A percentile compares a stretch with the other conserved stretches of the same genome.
Evolutionary conservation across 2,113 vertebrate species (phyloP).

Genomic region (Rhinoderma darwinii): DNA sequence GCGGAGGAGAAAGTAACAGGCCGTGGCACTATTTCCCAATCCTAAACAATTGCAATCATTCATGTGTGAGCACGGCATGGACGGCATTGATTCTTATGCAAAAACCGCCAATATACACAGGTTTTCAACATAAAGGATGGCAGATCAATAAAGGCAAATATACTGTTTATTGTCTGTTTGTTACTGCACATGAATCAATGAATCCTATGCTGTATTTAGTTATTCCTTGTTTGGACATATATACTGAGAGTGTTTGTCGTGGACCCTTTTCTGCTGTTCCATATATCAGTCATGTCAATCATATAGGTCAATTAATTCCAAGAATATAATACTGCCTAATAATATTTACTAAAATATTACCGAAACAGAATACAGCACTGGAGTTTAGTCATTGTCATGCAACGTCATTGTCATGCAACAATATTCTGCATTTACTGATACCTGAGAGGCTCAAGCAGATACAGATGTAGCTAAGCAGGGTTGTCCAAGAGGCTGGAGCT

Average conservation of each 20-base stretch:
- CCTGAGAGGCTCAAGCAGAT: too few species aligned
- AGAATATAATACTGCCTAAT: too few species aligned
- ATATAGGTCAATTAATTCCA: not conserved
- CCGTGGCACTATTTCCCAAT: not conserved
- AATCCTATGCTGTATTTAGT: not conserved
- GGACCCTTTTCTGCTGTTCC: not conserved
- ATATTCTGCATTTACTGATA: too few species aligned
- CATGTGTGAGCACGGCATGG: not conserved
- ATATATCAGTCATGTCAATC: not conserved
- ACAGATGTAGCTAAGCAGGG: too few species aligned
- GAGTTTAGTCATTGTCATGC: too few species aligned
- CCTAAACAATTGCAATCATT: not conserved
- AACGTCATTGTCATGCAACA: too few species aligned
- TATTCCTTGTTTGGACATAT: not conserved
- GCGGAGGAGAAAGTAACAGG: not conserved
- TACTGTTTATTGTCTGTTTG: not conserved
- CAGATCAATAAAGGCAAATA: conserved; percentile 2
- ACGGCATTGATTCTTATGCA: not conserved
- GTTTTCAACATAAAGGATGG: not conserved
- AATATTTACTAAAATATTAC: too few species aligned
- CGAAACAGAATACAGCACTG: too few species aligned
- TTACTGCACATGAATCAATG: not conserved
- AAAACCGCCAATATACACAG: not conserved
- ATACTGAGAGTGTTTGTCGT: not conserved
- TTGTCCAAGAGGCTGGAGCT: too few species aligned